phyloP scores from a whole-genome alignment of 1,140 invertebrate genomes.

The Gryon sp. region DNA sequence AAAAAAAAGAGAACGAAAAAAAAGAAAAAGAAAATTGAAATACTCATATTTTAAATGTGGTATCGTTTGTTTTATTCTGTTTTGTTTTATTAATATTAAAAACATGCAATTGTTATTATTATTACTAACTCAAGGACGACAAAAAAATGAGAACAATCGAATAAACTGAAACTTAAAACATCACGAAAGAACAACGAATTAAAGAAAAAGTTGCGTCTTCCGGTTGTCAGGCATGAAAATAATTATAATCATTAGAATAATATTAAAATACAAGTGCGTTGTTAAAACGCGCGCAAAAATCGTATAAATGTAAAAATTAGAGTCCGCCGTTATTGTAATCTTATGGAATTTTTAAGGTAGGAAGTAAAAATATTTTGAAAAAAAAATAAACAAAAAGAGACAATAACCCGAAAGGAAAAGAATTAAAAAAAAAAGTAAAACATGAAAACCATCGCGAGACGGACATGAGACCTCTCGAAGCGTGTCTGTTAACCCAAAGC shows the following conservation, averaged over 20 bases:
- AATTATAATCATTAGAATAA: too few relatives aligned
- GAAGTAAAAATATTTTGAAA: constrained; percentile 5
- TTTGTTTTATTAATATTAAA: background rate
- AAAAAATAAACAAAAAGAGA: background rate
- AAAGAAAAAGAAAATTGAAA: constrained; percentile 3
- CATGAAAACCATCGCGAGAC: constrained; percentile 35
- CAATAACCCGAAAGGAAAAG: background rate
- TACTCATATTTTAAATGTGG: constrained; percentile 16
- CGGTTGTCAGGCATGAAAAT: constrained; percentile 32
- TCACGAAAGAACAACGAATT: constrained; percentile 12
- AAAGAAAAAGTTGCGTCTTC: background rate
- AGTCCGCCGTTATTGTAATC: constrained; percentile 41
- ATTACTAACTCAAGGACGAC: constrained; percentile 25
- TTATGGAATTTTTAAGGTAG: constrained; percentile 18
- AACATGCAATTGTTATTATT: constrained; percentile 43
- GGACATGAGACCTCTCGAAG: constrained; percentile 37
- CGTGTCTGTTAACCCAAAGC: constrained; percentile 10
- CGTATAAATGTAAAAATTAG: constrained; percentile 51
- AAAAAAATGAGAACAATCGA: constrained; percentile 17
- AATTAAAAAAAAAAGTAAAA: constrained; percentile 7
- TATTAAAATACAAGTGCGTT: constrained; percentile 41
- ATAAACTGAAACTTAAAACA: constrained; percentile 17
- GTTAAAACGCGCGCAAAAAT: constrained; percentile 31
- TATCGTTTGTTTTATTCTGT: constrained; percentile 15
- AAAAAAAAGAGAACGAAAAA: constrained; percentile 32